phyloP scores from a whole-genome alignment of 2,113 vertebrate species.

The Vireo altiloquus region DNA sequence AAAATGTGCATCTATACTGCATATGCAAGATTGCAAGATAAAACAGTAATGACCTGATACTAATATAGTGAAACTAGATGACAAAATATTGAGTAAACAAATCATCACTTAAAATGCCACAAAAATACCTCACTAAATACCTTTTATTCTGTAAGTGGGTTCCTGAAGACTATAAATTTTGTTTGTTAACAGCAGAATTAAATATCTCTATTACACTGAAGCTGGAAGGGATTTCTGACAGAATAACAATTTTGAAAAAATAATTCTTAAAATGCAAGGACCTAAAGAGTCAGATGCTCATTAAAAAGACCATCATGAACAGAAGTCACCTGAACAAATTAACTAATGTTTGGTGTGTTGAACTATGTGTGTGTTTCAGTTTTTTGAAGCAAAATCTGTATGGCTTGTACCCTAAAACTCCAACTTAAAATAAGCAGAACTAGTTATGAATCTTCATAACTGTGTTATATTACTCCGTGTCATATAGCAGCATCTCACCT shows the following conservation, averaged over 20 bases:
- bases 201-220: background rate
- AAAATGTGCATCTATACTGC: background rate
- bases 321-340: background rate
- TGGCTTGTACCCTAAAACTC: background rate
- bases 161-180: background rate
- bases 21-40: background rate
- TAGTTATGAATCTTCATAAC: background rate
- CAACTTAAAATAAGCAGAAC: background rate
- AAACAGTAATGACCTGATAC: background rate
- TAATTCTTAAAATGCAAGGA: background rate
- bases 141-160: background rate
- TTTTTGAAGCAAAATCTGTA: background rate
- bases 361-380: background rate
- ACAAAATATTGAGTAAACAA: background rate
- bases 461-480: background rate
- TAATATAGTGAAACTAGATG: background rate
- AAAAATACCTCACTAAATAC: background rate
- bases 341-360: background rate
- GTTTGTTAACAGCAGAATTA: background rate
- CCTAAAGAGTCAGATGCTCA: background rate
- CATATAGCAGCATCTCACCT: background rate
- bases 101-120: background rate
- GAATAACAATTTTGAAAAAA: background rate
- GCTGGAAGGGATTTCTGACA: background rate
- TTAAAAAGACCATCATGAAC: background rate